Conservation (phyloP, 2,113 vertebrate genomes). For the Halichoeres trimaculatus region DNA sequence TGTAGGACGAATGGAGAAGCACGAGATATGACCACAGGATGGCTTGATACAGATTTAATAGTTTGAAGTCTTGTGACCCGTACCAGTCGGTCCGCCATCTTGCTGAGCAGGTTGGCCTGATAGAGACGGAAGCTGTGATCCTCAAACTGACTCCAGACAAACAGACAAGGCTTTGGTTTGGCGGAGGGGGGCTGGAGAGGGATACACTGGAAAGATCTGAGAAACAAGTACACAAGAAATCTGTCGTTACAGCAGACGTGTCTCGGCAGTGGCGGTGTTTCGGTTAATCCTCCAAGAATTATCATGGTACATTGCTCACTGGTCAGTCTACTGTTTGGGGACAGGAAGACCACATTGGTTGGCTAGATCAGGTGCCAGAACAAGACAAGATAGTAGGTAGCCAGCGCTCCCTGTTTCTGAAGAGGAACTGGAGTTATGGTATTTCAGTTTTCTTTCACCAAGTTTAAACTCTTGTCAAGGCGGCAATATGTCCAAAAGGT, state of each 20-base stretch:
- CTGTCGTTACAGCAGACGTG: no score
- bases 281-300: neutral
- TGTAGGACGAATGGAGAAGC: conserved; percentile 45
- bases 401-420: no score
- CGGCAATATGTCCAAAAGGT: no score
- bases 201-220: conserved; percentile 90
- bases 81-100: conserved; percentile 92
- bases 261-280: no score
- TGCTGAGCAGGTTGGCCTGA: conserved; percentile 89
- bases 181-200: conserved; percentile 73
- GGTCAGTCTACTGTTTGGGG: no score
- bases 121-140: conserved; percentile 90
- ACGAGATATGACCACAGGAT: neutral
- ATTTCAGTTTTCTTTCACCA: no score
- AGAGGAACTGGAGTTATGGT: no score
- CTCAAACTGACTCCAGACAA: conserved; percentile 91
- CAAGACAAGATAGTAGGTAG: no score
- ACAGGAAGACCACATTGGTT: no score
- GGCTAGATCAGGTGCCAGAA: no score
- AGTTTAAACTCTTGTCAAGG: no score
- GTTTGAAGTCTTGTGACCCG: conserved; percentile 2
- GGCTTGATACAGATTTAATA: neutral
- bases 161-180: conserved; percentile 88
- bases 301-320: no score
- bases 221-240: conserved; percentile 2